phyloP scores from a whole-genome alignment of 2,113 vertebrate genomes.

The Enhydra lutris region DNA sequence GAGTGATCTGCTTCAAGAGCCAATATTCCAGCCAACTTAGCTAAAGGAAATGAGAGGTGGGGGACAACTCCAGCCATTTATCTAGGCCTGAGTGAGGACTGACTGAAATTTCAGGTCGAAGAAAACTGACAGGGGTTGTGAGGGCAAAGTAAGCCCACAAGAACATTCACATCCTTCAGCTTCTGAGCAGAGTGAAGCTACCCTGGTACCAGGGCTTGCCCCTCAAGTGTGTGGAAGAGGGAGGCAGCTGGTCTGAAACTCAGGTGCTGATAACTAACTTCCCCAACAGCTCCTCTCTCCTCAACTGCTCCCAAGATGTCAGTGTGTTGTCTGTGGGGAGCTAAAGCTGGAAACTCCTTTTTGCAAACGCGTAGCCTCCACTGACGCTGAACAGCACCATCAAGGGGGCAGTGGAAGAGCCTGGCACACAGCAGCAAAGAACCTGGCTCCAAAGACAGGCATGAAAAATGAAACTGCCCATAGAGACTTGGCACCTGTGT shows the following conservation, averaged over 20 bases:
- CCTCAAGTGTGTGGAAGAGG: neutral
- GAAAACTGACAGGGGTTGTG: neutral
- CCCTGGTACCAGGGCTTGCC: neutral
- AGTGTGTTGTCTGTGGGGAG: neutral
- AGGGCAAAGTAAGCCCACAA: neutral
- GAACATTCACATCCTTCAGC: neutral
- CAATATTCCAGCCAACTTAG: neutral
- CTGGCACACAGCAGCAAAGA: slow-evolving; percentile 15
- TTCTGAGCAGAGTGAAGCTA: neutral
- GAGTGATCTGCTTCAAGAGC: neutral
- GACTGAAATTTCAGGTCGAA: neutral
- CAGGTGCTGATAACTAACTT: neutral
- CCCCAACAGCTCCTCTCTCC: neutral
- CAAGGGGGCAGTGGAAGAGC: neutral
- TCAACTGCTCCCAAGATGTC: neutral
- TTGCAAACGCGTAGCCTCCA: neutral
- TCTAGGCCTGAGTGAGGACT: neutral
- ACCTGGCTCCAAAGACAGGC: slow-evolving; percentile 40
- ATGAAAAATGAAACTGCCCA: slow-evolving; percentile 44
- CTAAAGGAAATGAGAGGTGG: neutral
- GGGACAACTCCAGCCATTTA: neutral
- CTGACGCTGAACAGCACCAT: neutral
- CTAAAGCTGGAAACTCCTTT: neutral
- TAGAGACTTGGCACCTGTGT: slow-evolving; percentile 38
- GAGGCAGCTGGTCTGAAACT: neutral